Evolutionary conservation across 2,113 vertebrate genomes (phyloP), one percentile per base, ranked within the genome.

Genomic region (Neogale vison): DNA sequence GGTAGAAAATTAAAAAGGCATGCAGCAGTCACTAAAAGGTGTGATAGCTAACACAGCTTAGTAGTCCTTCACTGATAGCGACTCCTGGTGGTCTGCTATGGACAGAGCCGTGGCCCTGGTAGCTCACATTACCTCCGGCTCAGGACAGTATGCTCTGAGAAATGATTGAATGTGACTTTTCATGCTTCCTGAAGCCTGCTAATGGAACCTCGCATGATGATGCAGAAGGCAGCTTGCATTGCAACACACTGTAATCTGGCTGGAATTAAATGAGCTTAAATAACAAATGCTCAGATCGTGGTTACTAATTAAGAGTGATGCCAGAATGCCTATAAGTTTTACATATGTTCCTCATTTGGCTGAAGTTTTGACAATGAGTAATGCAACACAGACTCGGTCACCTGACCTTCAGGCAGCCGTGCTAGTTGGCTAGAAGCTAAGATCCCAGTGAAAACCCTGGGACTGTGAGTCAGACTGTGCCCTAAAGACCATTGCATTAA

Each of bases 261-360:
- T 98, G 85, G 86, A 98, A 98, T 98, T 97, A 98, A 98, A 98
- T 97, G 98, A 98, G 98, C 87, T 98, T 98, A 98, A 98, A 98
- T 98, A 98, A 98, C 98, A 98, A 98, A 98, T 98, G 97, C 97
- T 99, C 94, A 98, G 98, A 98, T 98, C 96, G 97, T 98, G 98
- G 97, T 98, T 98, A 96, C 97, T 98, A 99, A 98, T 98, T 98
- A 98, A 97, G 97, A 98, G 45, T 36, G 89, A 96, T 52, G 92
- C 97, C 98, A 98, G 96, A 93, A 97, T 79, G 97, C 93, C 96
- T 98, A 80, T 96, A 95, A 96, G 86, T 93, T 76, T 97, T 98
- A 97, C 98, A 97, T 98, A 98, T 98, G 97, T 98, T 99, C 98
- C 97, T 98, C 72, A 24, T 98, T 98, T 98, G 97, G 95, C 93